Evolutionary conservation across 2,888 invertebrate species (phyloP), one percentile per base, ranked within the genome.

Genomic region (Luperina testacea): DNA sequence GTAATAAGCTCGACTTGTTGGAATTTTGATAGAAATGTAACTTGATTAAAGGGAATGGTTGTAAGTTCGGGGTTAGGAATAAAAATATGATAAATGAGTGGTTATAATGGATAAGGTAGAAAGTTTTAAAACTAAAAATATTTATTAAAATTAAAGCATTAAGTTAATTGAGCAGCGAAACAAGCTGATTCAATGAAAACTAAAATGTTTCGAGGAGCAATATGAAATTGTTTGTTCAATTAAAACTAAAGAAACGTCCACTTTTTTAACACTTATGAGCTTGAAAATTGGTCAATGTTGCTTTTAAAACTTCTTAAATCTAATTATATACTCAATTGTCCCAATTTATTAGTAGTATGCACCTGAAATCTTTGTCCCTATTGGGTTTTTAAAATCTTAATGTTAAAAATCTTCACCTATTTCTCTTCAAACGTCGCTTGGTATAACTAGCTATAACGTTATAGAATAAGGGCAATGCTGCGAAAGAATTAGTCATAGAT

Each of bases 401-500:
- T 48, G 38, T 65, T 73, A 20, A n/a, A 57, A 72, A 70, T 70
- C 63, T 72, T 79, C 63, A 68, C n/a, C 53, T 75, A n/a, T 59
- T 73, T 73, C 45, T 69, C 70, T 81, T 78, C 61, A 42, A 63
- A 64, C 68, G 8, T 85, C 32, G 78, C 86, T 88, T 88, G 67
- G 8, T 65, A 76, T 27, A 7, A 70, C 27, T 45, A 63, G 51
- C 68, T 83, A 38, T 59, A 67, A 24, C 53, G n/a, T 64, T 32
- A 13, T 80, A 78, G 63, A 69, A 57, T 85, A 83, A 75, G 11
- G 72, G 82, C 79, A 85, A 76, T 74, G 48, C 61, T 84, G 87
- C 86, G 87, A 88, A 88, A 88, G 82, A 87, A 87, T 83, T 85
- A 83, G 57, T 77, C 13, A 45, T 79, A 78, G 20, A 8, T 51